Evolutionary conservation across 2,888 invertebrate species (phyloP), one percentile per base, ranked within the genome.

Genomic region (Temnothorax unifasciatus): DNA sequence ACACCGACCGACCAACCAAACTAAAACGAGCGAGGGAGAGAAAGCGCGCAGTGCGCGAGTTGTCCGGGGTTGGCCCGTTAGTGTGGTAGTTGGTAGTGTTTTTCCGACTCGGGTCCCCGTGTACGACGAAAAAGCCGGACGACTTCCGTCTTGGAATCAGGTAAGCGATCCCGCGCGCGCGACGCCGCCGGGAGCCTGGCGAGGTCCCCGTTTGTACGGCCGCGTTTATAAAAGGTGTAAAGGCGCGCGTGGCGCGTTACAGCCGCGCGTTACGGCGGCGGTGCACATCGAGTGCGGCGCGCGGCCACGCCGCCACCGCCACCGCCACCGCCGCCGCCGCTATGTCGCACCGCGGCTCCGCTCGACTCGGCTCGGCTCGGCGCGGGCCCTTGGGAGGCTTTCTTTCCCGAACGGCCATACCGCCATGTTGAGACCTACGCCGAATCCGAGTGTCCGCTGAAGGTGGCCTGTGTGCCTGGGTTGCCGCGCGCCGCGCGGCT

Each of bases 401-500:
- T 95, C 95, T 94, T 95, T 94, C 93, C 93, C 92, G 94, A 94
- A 93, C 93, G 94, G 94, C 93, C 93, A 93, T 92, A 71, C 95
- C 95, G 95, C 95, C 95, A 95, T 95, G 95, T 95, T 95, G 95
- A 93, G 93, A 94, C 94, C 93, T 92, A 93, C 93, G 93, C 92
- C 92, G 93, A 93, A 93, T 92, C 91, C 92, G 57, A 93, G 93
- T 91, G 91, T 88, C 89, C 89, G 91, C 90, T 90, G 90, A 92
- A 34, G 92, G 87, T 91, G 90, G 85, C 86, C 87, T 86, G 41
- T 9, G 90, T 41, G 90, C 4, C 52, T 25, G 88, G 79, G 85
- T 84, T 69, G 79, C 76, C 86, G 87, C 81, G 87, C 90, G 88
- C 79, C 84, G 87, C 44, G 15, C 21, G 34, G 34, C 13, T 2